These are phyloP conservation scores for Dendroctonus valens DNA, from an alignment of 1,140 invertebrate genomes.

Conservation along the genomic window DNA sequence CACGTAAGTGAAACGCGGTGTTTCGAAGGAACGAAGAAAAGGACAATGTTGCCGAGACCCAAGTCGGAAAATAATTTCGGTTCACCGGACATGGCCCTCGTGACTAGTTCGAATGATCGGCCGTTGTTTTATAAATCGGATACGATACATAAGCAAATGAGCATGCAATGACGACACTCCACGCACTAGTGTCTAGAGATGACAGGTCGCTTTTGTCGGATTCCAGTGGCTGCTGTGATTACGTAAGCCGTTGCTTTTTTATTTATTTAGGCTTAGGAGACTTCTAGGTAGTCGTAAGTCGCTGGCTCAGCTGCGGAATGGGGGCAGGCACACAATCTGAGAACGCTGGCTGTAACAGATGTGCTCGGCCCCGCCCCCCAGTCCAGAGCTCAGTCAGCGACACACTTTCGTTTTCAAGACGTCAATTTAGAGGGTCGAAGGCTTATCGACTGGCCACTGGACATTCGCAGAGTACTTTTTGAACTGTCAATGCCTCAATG, in stretches of 20 bases:
- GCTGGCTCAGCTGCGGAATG: not conserved
- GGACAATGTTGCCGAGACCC: conserved; percentile 68
- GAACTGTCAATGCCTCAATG: conserved; percentile 6
- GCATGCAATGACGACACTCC: conserved; percentile 75
- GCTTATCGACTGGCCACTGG: not conserved
- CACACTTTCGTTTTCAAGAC: not conserved
- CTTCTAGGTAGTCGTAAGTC: not conserved
- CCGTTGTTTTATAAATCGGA: conserved; percentile 77
- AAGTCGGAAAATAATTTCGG: conserved; percentile 82
- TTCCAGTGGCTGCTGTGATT: conserved; percentile 6
- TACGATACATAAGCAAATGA: conserved; percentile 65
- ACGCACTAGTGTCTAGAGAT: conserved; percentile 59
- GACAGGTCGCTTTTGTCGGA: conserved; percentile 5
- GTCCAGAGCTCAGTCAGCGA: not conserved
- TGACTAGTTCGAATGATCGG: conserved; percentile 55
- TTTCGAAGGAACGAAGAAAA: conserved; percentile 62
- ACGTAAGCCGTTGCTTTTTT: not conserved
- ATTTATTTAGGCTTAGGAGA: not conserved
- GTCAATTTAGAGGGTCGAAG: not conserved
- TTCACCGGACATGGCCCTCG: conserved; percentile 54
- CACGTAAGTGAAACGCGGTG: conserved; percentile 55
- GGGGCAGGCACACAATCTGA: not conserved
- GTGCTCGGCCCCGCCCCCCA: not conserved
- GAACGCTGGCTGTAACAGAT: not conserved
- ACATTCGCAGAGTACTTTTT: not conserved